Percentiles rank a stretch among this genome's conserved stretches.
These are phyloP conservation scores for Chorisops tibialis DNA, from an alignment of 2,888 invertebrate genomes.

Conservation along the genomic window DNA sequence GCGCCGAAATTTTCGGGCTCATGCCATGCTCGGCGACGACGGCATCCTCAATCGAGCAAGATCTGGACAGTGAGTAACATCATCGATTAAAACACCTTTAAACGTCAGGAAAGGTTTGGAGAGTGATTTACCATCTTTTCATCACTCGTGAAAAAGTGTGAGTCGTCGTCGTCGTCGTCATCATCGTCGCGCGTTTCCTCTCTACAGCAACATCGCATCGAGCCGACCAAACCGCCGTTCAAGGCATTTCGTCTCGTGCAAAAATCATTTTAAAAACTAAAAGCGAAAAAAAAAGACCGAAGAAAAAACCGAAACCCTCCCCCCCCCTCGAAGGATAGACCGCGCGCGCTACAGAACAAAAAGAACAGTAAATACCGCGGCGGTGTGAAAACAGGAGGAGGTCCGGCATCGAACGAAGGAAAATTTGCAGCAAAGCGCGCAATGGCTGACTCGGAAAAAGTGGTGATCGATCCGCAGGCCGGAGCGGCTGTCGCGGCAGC, in stretches of 20 bases:
- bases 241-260: too few relatives aligned
- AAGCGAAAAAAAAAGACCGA: too few relatives aligned
- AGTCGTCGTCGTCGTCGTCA: conserved; percentile 21
- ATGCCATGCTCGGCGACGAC: background rate
- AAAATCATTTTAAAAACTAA: too few relatives aligned
- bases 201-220: too few relatives aligned
- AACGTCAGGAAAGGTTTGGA: conserved; percentile 58
- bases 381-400: conserved; percentile 22
- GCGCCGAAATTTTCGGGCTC: too few relatives aligned
- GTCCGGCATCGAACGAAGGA: conserved; percentile 32
- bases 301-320: too few relatives aligned
- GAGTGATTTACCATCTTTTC: conserved; percentile 68
- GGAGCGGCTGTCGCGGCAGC: conserved; percentile 5
- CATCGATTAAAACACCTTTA: conserved; percentile 56
- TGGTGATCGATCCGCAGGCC: conserved; percentile 61
- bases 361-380: too few relatives aligned
- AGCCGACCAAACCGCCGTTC: too few relatives aligned
- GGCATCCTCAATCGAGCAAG: conserved; percentile 49
- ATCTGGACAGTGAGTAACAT: conserved; percentile 67
- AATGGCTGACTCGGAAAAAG: conserved; percentile 95
- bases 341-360: too few relatives aligned
- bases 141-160: conserved; percentile 56
- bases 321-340: too few relatives aligned
- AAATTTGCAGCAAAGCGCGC: conserved; percentile 43
- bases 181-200: too few relatives aligned